Conservation (phyloP, 1,140 invertebrate genomes). For the Probaryconus sp. region DNA sequence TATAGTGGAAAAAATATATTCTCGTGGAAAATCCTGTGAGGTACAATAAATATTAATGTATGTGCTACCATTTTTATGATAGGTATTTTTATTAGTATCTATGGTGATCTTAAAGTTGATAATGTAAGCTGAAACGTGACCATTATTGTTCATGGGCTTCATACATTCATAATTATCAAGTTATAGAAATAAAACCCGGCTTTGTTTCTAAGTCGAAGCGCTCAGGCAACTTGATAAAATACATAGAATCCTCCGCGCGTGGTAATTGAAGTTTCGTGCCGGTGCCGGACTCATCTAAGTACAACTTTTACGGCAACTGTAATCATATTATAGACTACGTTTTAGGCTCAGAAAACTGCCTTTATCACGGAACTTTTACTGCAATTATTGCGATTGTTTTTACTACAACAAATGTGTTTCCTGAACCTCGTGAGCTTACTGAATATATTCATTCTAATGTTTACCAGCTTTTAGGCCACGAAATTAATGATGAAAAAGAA, state of each 20-base stretch:
- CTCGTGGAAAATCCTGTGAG: conserved; percentile 34
- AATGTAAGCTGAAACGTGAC: conserved; percentile 41
- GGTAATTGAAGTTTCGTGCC: conserved; percentile 26
- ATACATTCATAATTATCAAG: conserved; percentile 48
- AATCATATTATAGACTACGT: conserved; percentile 23
- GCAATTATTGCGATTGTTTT: too few relatives aligned
- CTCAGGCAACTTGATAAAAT: conserved; percentile 17
- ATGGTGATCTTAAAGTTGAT: conserved; percentile 34
- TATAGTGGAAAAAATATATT: conserved; percentile 45
- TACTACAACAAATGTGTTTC: too few relatives aligned
- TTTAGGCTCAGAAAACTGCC: conserved; percentile 5
- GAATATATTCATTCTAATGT: too few relatives aligned
- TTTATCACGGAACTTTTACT: conserved; percentile 1
- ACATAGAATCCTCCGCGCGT: neutral
- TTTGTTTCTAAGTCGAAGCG: conserved; percentile 10
- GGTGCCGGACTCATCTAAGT: conserved; percentile 4
- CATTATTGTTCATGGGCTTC: conserved; percentile 24
- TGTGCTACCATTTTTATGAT: conserved; percentile 38
- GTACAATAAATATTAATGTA: conserved; percentile 51
- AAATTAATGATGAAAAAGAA: too few relatives aligned
- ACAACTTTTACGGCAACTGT: conserved; percentile 10
- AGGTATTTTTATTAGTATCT: conserved; percentile 48
- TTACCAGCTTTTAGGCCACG: too few relatives aligned
- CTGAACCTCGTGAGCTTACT: too few relatives aligned
- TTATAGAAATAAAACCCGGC: conserved; percentile 41